Conservation (phyloP, 2,797 vertebrate genomes). For the Pyrocephalus nanus region DNA sequence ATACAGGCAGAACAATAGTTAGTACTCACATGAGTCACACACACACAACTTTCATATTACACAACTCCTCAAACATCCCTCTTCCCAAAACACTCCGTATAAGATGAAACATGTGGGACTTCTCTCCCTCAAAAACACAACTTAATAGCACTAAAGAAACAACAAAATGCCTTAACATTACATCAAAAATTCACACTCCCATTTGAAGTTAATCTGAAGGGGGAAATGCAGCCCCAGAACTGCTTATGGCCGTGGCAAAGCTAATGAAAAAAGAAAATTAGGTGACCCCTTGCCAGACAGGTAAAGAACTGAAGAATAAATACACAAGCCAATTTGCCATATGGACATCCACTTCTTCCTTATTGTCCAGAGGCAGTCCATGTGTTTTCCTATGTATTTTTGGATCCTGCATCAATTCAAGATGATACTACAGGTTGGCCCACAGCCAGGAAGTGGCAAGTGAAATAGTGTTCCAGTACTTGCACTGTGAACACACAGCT, state of each 20-base stretch:
- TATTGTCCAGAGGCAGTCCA: background rate
- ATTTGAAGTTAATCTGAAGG: background rate
- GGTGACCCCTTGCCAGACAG: background rate
- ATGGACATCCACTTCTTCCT: background rate
- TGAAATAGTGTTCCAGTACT: slow-evolving; percentile 60
- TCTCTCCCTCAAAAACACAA: background rate
- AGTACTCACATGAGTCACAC: background rate
- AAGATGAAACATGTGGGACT: background rate
- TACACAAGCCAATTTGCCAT: background rate
- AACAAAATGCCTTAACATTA: background rate
- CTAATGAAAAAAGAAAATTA: background rate
- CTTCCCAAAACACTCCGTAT: background rate
- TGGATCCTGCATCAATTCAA: background rate
- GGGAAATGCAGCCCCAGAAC: background rate
- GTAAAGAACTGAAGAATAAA: background rate
- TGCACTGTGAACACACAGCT: slow-evolving; percentile 62
- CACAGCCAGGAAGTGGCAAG: slow-evolving; percentile 45
- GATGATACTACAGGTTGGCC: slow-evolving; percentile 47
- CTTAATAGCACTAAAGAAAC: background rate
- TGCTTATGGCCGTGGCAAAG: background rate
- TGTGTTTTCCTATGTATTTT: background rate
- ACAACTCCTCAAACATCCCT: background rate
- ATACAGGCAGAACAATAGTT: background rate
- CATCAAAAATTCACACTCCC: background rate
- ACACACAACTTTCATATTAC: background rate